Evolutionary conservation across 2,113 vertebrate species (phyloP), one percentile per base, ranked within the genome.

Genomic region (Brachyhypopomus gauderio): DNA sequence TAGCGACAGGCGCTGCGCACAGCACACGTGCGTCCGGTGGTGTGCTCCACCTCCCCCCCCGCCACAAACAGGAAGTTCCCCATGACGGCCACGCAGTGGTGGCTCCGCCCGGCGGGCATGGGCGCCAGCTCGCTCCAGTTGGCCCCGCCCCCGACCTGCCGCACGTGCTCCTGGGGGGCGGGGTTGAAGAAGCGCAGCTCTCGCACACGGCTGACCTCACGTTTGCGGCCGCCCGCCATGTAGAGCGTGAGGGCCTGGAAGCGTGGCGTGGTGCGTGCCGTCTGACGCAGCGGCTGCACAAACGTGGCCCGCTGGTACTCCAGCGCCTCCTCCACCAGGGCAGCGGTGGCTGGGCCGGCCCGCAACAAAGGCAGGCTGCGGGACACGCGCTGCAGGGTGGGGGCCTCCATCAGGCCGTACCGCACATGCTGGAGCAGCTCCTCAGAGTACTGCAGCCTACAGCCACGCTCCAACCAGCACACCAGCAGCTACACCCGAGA

Each of bases 41-140:
- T 87, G 4, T 98, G 96, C 87, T 99, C 97, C 11, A 94, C 95
- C 84, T 98, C 97, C 0, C 97, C 97, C 0, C 97, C 97, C 0
- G 95, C 97, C 0, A 97, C 97, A 66, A 98, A 99, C 17, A 99
- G 91, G 38, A 99, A 99, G 90, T 96, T 94, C 22, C 97, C 97
- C 96, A 99, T 96, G 69, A 97, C 95, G 0, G 97, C 96, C n/a
- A 97, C 95, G 0, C 97, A 97, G 75, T 98, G 97, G 87, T 99
- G 97, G 89, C 97, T 99, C 80, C 97, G 94, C 27, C 96, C 97
- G 0, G 95, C 90, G 0, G 95, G 93, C 96, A 99, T 98, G 1
- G 96, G 94, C 0, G 94, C 93, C 83, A 97, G 92, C 88, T 98
- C 96, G 0, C 96, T 97, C 97, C 97, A 99, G 92, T 98, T 96